Conservation (phyloP, 2,888 invertebrate genomes). For the Acrobasis suavella region DNA sequence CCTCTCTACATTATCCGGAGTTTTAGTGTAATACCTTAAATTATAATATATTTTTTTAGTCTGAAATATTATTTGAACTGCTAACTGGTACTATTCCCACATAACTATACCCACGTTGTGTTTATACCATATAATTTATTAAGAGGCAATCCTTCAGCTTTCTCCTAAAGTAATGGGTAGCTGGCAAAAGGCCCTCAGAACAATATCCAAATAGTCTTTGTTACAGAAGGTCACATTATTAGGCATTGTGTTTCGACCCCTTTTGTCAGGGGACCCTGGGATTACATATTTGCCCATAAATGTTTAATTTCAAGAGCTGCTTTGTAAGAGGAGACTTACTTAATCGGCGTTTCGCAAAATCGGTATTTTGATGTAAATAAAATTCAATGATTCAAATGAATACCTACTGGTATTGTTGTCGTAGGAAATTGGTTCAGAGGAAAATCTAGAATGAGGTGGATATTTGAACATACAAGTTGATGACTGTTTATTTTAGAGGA, state of each 20-base stretch:
- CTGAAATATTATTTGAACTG: neutral
- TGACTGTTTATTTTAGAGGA: too few relatives aligned
- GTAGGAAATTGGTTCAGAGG: too few relatives aligned
- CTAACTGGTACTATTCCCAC: too few relatives aligned
- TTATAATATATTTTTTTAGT: neutral
- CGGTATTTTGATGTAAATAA: neutral
- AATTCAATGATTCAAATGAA: neutral
- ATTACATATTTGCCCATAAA: conserved; percentile 27
- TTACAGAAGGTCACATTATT: conserved; percentile 29
- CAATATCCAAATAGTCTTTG: conserved; percentile 30
- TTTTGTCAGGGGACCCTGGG: conserved; percentile 26
- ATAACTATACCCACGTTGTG: neutral
- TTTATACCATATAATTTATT: conserved; percentile 22
- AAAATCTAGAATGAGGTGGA: too few relatives aligned
- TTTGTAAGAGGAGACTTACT: conserved; percentile 9
- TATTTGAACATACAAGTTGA: too few relatives aligned
- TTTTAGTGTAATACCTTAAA: too few relatives aligned
- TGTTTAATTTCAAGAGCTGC: conserved; percentile 22
- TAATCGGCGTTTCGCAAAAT: neutral
- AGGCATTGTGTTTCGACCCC: conserved; percentile 26
- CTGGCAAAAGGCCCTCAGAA: conserved; percentile 23
- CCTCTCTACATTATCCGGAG: too few relatives aligned
- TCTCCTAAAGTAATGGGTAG: conserved; percentile 17
- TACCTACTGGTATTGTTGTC: too few relatives aligned
- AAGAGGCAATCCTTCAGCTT: conserved; percentile 14